These are phyloP conservation scores for Clivina fossor DNA, from an alignment of 2,888 invertebrate species.

Conservation along the genomic window DNA sequence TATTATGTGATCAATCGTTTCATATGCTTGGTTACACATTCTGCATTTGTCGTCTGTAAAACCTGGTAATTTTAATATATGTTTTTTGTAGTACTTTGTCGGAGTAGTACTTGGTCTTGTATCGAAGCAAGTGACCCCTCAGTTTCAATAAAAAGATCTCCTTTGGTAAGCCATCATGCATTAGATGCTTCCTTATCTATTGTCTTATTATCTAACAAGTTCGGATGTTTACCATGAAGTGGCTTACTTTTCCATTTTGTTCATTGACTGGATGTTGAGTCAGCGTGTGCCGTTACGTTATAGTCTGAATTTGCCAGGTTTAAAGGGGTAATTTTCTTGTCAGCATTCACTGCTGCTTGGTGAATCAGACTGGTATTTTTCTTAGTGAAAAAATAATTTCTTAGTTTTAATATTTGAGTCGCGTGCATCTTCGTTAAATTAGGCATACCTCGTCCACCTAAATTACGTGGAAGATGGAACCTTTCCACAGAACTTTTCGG, in stretches of 20 bases:
- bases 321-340: neutral
- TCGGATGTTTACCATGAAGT: neutral
- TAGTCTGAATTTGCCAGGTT: neutral
- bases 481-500: conserved; percentile 2
- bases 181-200: neutral
- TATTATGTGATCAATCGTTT: no score
- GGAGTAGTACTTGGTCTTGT: conserved; percentile 1
- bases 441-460: neutral
- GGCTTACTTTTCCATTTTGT: neutral
- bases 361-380: neutral
- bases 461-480: neutral
- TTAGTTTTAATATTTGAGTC: neutral
- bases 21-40: no score
- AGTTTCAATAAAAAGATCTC: neutral
- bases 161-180: neutral
- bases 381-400: neutral
- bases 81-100: neutral
- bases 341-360: neutral
- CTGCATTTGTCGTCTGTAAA: no score
- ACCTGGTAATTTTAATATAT: no score
- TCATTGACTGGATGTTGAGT: no score
- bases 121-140: neutral
- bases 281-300: neutral
- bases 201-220: neutral
- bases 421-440: neutral